These are phyloP conservation scores for Phrynosoma platyrhinos DNA, from an alignment of 2,113 vertebrate species.

Conservation along the genomic window DNA sequence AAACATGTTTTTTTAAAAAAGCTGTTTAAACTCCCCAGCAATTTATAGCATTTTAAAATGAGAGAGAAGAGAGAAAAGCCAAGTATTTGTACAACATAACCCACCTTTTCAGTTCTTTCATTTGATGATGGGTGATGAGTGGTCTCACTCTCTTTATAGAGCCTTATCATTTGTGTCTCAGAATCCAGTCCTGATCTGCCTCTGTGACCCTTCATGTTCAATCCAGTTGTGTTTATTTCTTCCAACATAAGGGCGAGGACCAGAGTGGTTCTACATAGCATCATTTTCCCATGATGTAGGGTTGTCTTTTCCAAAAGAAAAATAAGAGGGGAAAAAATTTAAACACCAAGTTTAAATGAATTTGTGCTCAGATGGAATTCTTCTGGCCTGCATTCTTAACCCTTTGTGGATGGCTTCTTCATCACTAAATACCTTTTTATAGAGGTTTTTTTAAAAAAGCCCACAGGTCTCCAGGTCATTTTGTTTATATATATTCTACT, in stretches of 20 bases:
- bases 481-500: neutral
- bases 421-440: neutral
- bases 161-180: neutral
- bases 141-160: neutral
- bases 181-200: neutral
- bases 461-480: too few species aligned
- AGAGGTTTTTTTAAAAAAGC: neutral
- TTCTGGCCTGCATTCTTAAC: neutral
- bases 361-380: neutral
- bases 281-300: neutral
- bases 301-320: neutral
- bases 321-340: neutral
- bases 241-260: neutral
- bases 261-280: neutral
- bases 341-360: neutral
- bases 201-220: neutral
- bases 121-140: too few species aligned
- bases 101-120: neutral
- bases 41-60: too few species aligned
- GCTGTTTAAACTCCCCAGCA: too few species aligned
- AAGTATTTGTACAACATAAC: neutral
- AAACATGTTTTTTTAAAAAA: too few species aligned
- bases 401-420: neutral
- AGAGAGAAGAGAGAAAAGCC: neutral
- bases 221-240: neutral